phyloP scores from a whole-genome alignment of 2,888 invertebrate genomes.

The Gymnosoma rotundatum region DNA sequence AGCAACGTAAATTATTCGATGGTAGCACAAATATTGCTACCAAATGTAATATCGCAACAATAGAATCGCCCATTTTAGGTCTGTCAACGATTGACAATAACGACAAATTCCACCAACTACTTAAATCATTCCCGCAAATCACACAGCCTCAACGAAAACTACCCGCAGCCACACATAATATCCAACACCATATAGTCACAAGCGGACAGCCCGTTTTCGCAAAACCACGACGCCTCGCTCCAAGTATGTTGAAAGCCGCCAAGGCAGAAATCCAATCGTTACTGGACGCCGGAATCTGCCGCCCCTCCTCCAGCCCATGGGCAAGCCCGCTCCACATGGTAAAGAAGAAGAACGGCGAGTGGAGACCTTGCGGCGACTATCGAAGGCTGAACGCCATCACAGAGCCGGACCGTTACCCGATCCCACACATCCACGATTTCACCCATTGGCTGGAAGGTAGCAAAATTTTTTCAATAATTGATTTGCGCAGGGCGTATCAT shows the following conservation, averaged over 20 bases:
- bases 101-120: too few species aligned
- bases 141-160: background rate
- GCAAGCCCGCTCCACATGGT: background rate
- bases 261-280: too few species aligned
- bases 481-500: too few species aligned
- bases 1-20: conserved; percentile 47
- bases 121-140: conserved; percentile 3
- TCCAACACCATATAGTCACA: conserved; percentile 56
- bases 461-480: too few species aligned
- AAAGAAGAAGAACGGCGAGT: conserved; percentile 46
- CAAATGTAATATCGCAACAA: background rate
- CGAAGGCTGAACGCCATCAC: conserved; percentile 39
- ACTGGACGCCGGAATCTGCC: too few species aligned
- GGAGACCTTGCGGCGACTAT: conserved; percentile 45
- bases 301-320: too few species aligned
- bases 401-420: conserved; percentile 34
- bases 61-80: background rate
- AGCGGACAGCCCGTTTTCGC: conserved; percentile 52
- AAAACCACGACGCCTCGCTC: too few species aligned
- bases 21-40: conserved; percentile 22
- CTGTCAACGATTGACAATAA: too few species aligned
- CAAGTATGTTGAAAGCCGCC: too few species aligned
- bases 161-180: background rate
- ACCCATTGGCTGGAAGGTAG: too few species aligned
- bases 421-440: conserved; percentile 45